Evolutionary conservation across 2,797 vertebrate species (phyloP).

Genomic region (Masticophis lateralis): DNA sequence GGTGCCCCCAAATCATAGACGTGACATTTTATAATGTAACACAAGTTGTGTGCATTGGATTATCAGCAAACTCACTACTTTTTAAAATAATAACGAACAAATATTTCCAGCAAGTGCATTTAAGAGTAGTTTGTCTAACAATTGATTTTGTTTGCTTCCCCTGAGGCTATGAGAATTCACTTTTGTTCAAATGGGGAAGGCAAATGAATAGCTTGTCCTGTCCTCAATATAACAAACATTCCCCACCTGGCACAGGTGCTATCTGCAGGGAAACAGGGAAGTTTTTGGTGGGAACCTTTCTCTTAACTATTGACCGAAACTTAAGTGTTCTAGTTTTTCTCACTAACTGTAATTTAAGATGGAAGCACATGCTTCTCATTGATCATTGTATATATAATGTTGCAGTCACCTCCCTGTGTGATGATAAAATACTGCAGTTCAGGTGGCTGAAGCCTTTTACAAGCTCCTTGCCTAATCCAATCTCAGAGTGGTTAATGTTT

Average conservation of each 20-base stretch:
- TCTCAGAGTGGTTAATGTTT: not conserved
- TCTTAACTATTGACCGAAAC: slow-evolving; percentile 47
- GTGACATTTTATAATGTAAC: slow-evolving; percentile 17
- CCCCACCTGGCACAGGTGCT: not conserved
- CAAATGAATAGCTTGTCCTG: slow-evolving; percentile 7
- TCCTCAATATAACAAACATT: not conserved
- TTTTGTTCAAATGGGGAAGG: slow-evolving; percentile 23
- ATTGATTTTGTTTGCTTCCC: slow-evolving; percentile 14
- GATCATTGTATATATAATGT: not conserved
- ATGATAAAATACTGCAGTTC: not conserved
- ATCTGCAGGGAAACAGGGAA: not conserved
- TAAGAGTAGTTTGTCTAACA: slow-evolving; percentile 26
- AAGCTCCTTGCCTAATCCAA: not conserved
- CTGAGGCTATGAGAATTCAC: not conserved
- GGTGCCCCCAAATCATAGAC: slow-evolving; percentile 13
- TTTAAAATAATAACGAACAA: slow-evolving; percentile 12
- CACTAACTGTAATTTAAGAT: slow-evolving; percentile 18
- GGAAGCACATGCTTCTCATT: not conserved
- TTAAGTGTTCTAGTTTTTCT: slow-evolving; percentile 12
- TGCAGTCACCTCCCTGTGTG: not conserved
- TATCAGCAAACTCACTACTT: slow-evolving; percentile 26
- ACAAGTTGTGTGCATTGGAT: slow-evolving; percentile 7
- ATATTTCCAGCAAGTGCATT: slow-evolving; percentile 19
- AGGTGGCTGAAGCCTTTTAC: not conserved
- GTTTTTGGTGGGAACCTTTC: slow-evolving; percentile 15